Evolutionary conservation across 2,113 vertebrate species (phyloP), one percentile per base, ranked within the genome.

Genomic region (Tragelaphus strepsiceros): DNA sequence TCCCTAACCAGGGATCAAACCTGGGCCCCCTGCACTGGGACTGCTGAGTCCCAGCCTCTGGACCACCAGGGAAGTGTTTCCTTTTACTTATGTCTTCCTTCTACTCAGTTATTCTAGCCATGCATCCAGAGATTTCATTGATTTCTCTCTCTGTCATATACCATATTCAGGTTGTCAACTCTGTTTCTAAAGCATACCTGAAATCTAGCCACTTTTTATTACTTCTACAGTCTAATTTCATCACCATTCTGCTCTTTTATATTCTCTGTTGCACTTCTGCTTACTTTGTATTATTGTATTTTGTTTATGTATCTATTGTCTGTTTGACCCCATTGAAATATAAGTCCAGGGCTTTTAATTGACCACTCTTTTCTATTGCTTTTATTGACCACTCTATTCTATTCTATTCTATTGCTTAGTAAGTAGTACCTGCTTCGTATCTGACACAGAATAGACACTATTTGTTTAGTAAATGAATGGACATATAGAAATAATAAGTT

Each of bases 381-480:
- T 97, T 90, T 94, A 71, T 71, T 97, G n/a, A 77, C n/a, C 10
- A 49, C 28, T 92, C 22, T 83, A 0, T 86, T 64, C 16, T 81
- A 2, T 85, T 92, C 22, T 83, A 0, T 86, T 64, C 16, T 81
- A 2, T 85, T 86, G 54, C 30, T 64, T 80, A 43, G 16, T 81
- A 74, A 26, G 10, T 78, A 46, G 43, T 74, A 39, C 67, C 67
- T 74, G 67, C n/a, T 74, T 74, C 5, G 2, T 88, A 80, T 80
- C 26, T 92, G 86, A 81, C 51, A 88, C 22, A 5, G 78, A 24
- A 53, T 46, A 82, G 19, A 32, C 26, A n/a, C 13, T 92, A 74
- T 89, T 97, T 94, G 43, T 94, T 94, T 17, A 92, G 46, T 77
- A 96, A 95, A 12, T 82, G 11, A 96, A 91, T 80, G 59, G 74